A percentile compares a stretch with the other conserved stretches of the same genome.
phyloP scores from a whole-genome alignment of 2,888 invertebrate genomes.

The Drosophila stalkeri region DNA sequence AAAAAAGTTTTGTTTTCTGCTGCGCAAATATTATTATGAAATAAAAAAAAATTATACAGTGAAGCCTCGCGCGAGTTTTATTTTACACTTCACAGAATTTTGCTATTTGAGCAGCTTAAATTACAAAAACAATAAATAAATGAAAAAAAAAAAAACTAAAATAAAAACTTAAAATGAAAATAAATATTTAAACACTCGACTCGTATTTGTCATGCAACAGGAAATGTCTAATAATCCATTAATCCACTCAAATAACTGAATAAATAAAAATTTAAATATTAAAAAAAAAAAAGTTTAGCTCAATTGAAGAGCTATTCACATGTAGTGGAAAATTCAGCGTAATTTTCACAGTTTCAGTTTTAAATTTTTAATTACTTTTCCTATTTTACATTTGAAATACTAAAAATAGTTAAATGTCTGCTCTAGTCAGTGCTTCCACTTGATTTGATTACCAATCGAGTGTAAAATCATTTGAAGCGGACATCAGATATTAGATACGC shows the following conservation, averaged over 20 bases:
- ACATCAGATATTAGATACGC: conserved; percentile 10
- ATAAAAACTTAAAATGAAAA: not conserved
- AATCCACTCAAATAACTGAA: conserved; percentile 13
- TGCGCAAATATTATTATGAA: conserved; percentile 1
- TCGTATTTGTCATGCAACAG: conserved; percentile 28
- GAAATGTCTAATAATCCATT: conserved; percentile 38
- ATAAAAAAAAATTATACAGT: not conserved
- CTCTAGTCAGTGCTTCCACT: conserved; percentile 14
- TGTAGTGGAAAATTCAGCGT: not conserved
- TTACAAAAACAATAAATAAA: conserved; percentile 7
- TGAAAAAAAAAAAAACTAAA: not conserved
- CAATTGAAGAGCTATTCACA: not conserved
- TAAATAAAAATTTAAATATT: not conserved
- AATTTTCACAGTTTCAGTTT: not conserved
- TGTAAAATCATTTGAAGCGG: not conserved
- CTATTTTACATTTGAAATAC: not conserved
- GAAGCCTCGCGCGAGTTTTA: conserved; percentile 5
- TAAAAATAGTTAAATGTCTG: not conserved
- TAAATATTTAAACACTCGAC: conserved; percentile 10
- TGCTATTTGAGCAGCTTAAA: conserved; percentile 47
- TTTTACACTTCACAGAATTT: conserved; percentile 30
- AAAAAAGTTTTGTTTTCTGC: not conserved
- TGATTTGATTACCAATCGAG: conserved; percentile 34
- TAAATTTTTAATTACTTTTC: not conserved
- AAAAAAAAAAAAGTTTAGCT: conserved; percentile 4